Percentiles rank a stretch among this genome's conserved stretches.
These are phyloP conservation scores for Hylomyscus alleni DNA, from an alignment of 2,797 vertebrate species.

Conservation along the genomic window DNA sequence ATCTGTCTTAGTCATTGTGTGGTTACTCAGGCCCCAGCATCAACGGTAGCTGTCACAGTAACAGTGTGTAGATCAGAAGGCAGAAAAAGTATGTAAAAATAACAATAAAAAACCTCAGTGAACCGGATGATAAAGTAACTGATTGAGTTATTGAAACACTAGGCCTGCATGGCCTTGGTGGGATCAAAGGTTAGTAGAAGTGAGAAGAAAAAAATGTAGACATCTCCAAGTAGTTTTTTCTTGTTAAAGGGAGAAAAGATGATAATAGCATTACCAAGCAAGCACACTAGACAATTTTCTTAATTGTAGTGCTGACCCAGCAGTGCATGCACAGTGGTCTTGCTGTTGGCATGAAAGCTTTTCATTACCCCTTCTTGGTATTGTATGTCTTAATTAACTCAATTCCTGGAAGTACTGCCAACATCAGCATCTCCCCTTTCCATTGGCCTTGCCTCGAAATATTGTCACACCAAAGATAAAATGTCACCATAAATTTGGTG, in stretches of 20 bases:
- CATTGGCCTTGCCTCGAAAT: not conserved
- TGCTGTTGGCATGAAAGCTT: constrained; percentile 88
- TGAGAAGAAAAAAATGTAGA: constrained; percentile 93
- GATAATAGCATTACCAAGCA: constrained; percentile 93
- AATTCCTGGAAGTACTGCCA: constrained; percentile 83
- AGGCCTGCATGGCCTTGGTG: constrained; percentile 86
- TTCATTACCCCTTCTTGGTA: constrained; percentile 88
- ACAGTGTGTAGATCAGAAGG: constrained; percentile 92
- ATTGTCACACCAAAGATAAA: not conserved
- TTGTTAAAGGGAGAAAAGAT: constrained; percentile 92
- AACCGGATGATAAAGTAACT: constrained; percentile 91
- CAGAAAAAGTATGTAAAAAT: constrained; percentile 92
- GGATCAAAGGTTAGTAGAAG: constrained; percentile 91
- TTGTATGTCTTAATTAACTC: constrained; percentile 86
- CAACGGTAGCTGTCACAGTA: constrained; percentile 92
- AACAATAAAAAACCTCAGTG: constrained; percentile 85
- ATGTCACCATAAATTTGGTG: not conserved
- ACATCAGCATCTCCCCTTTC: constrained; percentile 79
- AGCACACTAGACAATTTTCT: constrained; percentile 94
- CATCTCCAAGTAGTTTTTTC: constrained; percentile 95
- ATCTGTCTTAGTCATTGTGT: constrained; percentile 91
- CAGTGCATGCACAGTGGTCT: constrained; percentile 90
- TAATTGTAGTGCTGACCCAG: constrained; percentile 94
- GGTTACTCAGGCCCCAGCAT: constrained; percentile 89
- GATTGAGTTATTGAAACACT: constrained; percentile 91